phyloP scores from a whole-genome alignment of 2,888 invertebrate species.

The Drosophila nigritarsus region DNA sequence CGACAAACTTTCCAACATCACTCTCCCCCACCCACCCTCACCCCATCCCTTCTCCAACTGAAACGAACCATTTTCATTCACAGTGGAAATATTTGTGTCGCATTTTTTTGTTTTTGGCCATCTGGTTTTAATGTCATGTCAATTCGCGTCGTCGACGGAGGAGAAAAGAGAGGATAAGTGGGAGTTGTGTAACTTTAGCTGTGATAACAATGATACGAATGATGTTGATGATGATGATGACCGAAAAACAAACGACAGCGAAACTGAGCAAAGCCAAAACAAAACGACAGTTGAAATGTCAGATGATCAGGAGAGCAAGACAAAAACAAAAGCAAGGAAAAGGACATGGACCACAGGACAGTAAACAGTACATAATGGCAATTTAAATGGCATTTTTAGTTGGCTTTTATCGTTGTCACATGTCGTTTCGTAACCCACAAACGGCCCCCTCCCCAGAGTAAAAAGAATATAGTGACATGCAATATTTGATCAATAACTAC shows the following conservation, averaged over 20 bases:
- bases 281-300: conserved; percentile 39
- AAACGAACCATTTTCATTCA: conserved; percentile 48
- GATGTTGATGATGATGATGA: conserved; percentile 37
- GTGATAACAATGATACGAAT: conserved; percentile 44
- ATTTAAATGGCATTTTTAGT: conserved; percentile 79
- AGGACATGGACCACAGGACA: conserved; percentile 51
- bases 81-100: conserved; percentile 50
- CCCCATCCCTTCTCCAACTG: not conserved
- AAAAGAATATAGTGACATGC: conserved; percentile 62
- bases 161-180: conserved; percentile 3
- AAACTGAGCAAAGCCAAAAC: conserved; percentile 49
- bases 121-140: conserved; percentile 54
- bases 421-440: not conserved
- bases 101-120: conserved; percentile 53
- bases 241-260: conserved; percentile 9
- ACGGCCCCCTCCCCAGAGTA: not conserved
- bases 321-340: not conserved
- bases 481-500: conserved; percentile 77
- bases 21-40: not conserved
- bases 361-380: conserved; percentile 76
- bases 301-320: conserved; percentile 21
- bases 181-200: conserved; percentile 21
- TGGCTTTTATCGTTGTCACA: conserved; percentile 55
- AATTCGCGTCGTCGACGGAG: conserved; percentile 1
- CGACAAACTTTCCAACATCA: conserved; percentile 8